Evolutionary conservation across 2,888 invertebrate species (phyloP), one percentile per base, ranked within the genome.

Genomic region (Parasteatoda lunata): DNA sequence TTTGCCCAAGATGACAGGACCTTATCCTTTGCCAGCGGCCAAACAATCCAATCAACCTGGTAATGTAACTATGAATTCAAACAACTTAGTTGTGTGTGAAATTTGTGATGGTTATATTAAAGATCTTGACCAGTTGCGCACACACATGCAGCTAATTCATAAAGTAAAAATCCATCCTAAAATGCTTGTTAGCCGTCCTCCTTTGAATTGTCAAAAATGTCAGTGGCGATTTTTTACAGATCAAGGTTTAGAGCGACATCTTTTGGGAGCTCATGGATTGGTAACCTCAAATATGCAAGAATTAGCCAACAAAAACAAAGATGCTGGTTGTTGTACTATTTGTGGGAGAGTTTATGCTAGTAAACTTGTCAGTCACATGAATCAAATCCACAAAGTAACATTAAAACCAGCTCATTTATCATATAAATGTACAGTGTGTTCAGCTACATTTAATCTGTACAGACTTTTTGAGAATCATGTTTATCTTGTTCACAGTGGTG

Each of bases 71-170:
- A 15, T 72, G 47, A 64, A 68, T 4, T 72, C 77, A 1, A 82
- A 70, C 47, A 82, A 72, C 69, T 72, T 97, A 92, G 97, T 97
- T 89, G 97, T 97, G 90, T 98, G 98, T 92, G 98, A 98, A 93
- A 97, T 98, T 89, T 98, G 98, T 93, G 98, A 98, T 91, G 98
- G 97, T 30, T 98, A 97, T 91, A 98, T 98, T 89, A 97, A 97
- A 93, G 98, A 98, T 92, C 93, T 97, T 91, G 97, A 97, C 91
- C 97, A 97, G 91, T 93, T 98, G 89, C 94, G 98, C 89, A 97
- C 97, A 92, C 98, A 98, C 91, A 98, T 98, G 97, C 97, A 97
- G 91, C 97, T 97, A 96, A 97, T 98, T 92, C 98, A 98, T 92
- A 97, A 98, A 94, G 87, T 89, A n/a, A 97, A 97, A 92, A 97